Conservation (phyloP, 2,888 invertebrate genomes). For the Xylota sylvarum region DNA sequence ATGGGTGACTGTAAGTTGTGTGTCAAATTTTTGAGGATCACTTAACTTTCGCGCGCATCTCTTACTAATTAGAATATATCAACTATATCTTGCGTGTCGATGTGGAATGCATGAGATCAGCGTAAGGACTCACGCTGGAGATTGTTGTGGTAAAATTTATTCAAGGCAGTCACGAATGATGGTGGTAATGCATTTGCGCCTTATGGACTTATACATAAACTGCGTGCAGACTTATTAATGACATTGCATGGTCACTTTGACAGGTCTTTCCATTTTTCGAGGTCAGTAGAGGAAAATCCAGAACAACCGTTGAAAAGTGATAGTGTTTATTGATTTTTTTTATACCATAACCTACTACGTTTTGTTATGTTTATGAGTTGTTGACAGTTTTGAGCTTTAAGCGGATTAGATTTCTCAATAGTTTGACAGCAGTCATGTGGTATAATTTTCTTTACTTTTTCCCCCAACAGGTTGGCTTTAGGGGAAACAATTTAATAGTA, state of each 20-base stretch:
- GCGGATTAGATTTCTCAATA: constrained; percentile 6
- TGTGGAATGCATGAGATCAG: not conserved
- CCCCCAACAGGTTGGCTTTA: too few species aligned
- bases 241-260: constrained; percentile 44
- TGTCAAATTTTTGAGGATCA: not conserved
- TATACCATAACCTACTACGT: constrained; percentile 7
- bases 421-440: not conserved
- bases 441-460: not conserved
- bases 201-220: too few species aligned
- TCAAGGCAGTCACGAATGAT: constrained; percentile 63
- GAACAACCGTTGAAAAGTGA: constrained; percentile 44
- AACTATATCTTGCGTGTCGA: constrained; percentile 15
- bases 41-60: constrained; percentile 9
- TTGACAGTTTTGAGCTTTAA: constrained; percentile 10
- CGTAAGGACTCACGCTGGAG: constrained; percentile 12
- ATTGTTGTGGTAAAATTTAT: constrained; percentile 54
- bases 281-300: constrained; percentile 45
- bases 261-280: constrained; percentile 48
- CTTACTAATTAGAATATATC: constrained; percentile 37
- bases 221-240: constrained; percentile 32
- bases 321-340: constrained; percentile 8
- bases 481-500: too few species aligned
- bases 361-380: constrained; percentile 35
- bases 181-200: constrained; percentile 26
- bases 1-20: not conserved